Percentiles rank a stretch among this genome's conserved stretches.
Conservation (phyloP, 2,113 vertebrate genomes). For the Melanerpes aurifrons region DNA sequence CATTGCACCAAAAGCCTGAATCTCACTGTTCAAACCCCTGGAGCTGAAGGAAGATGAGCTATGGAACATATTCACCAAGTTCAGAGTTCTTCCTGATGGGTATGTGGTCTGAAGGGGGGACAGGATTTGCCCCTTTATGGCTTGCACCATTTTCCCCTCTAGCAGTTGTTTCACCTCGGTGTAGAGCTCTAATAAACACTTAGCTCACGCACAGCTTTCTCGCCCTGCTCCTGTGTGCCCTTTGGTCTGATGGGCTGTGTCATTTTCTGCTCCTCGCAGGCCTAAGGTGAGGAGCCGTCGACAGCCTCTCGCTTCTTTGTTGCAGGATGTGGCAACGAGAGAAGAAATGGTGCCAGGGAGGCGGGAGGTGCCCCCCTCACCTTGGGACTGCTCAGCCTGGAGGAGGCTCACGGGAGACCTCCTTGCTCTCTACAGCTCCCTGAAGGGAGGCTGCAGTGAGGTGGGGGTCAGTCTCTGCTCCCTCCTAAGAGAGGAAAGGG, state of each 20-base stretch:
- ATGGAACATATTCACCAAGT: background rate
- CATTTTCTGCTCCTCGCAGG: too few relatives aligned
- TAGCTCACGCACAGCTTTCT: background rate
- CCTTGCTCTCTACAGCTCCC: too few relatives aligned
- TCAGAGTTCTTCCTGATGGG: background rate
- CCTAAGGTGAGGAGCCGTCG: accelerated
- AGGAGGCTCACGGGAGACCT: background rate
- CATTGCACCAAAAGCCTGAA: background rate
- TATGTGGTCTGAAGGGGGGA: background rate
- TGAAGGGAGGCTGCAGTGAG: too few relatives aligned
- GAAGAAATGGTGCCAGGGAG: accelerated
- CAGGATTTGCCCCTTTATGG: background rate
- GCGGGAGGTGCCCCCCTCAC: too few relatives aligned
- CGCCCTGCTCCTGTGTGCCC: accelerated
- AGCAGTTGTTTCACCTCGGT: background rate
- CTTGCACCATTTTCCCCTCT: background rate
- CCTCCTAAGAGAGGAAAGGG: too few relatives aligned
- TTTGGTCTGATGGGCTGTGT: background rate
- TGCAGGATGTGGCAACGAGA: background rate
- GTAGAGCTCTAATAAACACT: constrained; percentile 19
- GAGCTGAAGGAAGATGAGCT: background rate
- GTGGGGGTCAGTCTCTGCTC: too few relatives aligned
- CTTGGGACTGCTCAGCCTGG: too few relatives aligned
- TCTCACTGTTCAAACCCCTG: background rate
- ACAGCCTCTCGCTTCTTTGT: too few relatives aligned